phyloP scores from a whole-genome alignment of 2,888 invertebrate genomes.

The Troides oblongomaculatus region DNA sequence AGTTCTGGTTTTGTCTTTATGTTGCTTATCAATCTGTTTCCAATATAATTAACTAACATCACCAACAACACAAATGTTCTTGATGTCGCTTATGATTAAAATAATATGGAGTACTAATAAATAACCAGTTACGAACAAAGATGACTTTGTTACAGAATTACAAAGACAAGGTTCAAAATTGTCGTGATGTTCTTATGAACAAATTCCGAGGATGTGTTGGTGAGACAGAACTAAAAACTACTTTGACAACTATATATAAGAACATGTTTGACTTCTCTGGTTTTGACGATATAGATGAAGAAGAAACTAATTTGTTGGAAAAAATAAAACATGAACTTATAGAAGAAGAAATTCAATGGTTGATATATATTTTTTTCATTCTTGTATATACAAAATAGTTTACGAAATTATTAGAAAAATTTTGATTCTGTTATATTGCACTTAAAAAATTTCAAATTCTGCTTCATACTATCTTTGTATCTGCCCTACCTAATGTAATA shows the following conservation, averaged over 20 bases:
- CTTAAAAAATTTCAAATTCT: too few species aligned
- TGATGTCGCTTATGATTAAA: too few species aligned
- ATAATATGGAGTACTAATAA: too few species aligned
- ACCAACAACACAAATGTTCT: too few species aligned
- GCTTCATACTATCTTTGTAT: too few species aligned
- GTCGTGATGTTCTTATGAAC: slow-evolving; percentile 61
- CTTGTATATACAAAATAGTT: too few species aligned
- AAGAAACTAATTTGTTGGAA: slow-evolving; percentile 58
- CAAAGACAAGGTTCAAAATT: slow-evolving; percentile 62
- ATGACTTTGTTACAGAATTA: slow-evolving; percentile 56
- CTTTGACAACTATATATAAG: slow-evolving; percentile 61
- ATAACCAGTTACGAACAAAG: background rate
- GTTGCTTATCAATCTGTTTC: too few species aligned
- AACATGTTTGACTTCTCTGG: slow-evolving; percentile 53
- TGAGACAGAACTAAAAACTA: slow-evolving; percentile 53
- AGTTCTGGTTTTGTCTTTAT: too few species aligned
- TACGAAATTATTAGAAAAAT: too few species aligned
- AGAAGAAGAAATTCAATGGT: slow-evolving; percentile 71
- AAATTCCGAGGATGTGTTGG: slow-evolving; percentile 52
- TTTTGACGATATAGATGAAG: slow-evolving; percentile 45
- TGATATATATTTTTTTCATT: slow-evolving; percentile 29
- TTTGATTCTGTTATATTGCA: too few species aligned
- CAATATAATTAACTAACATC: too few species aligned
- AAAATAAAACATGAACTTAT: slow-evolving; percentile 66
- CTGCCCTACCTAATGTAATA: too few species aligned